Evolutionary conservation across 1,140 invertebrate species (phyloP), one percentile per base, ranked within the genome.

Genomic region (Scaptomyza hsui): DNA sequence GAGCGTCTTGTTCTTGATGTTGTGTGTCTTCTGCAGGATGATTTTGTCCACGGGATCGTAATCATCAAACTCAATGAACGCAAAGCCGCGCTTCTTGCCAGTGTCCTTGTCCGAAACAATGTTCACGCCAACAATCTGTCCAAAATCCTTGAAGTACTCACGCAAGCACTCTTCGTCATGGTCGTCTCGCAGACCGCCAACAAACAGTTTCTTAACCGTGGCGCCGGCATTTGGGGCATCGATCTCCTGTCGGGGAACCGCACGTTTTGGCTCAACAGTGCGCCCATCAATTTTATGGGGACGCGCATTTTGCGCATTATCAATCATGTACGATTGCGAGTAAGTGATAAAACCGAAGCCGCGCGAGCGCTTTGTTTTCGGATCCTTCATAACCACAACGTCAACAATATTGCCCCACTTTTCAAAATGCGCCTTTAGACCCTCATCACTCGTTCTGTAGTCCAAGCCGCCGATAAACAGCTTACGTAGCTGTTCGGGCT

Each of bases 281-380:
- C 98, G 92, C 64, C 94, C 94, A 92, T 94, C 94, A 69, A 95
- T 94, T 75, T 94, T 94, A 78, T 95, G 94, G 4, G 94, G 95
- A 79, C 98, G 94, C 32, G 96, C 95, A 85, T 94, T 95, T 92
- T 99, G 98, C 1, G 98, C 98, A 92, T 97, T 96, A 93, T 99
- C 98, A 44, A 99, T 97, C 97, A 98, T 98, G 71, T 96, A 95
- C 9, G 96, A 95, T 73, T 95, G 93, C 1, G 96, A 96, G 91
- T 98, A 99, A 1, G 98, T 99, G 21, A 99, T 98, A 90, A 99
- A 99, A 12, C 98, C 98, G 93, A 99, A 99, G 0, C 98, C 98
- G 78, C 98, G 93, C 0, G 98, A 99, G 63, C 95, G 92, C 80
- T 97, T 97, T 1, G 98, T 99, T 80, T 97, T 96, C 0, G 98